Conservation (phyloP, 2,888 invertebrate genomes). For the Alsophila aescularia region DNA sequence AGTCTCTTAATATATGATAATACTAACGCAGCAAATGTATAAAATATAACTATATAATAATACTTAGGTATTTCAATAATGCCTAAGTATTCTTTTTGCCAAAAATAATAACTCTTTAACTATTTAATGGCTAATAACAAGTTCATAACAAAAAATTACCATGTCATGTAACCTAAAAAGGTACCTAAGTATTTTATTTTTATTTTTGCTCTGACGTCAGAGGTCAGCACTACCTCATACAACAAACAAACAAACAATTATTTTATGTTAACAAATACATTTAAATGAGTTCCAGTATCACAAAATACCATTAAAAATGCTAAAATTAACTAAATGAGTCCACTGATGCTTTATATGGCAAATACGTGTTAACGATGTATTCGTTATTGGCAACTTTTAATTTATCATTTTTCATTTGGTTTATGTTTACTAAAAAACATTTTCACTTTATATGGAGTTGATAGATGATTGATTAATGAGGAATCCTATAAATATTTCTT, state of each 20-base stretch:
- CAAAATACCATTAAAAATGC: neutral
- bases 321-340: slow-evolving; percentile 4
- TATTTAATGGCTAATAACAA: neutral
- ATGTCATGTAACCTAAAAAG: neutral
- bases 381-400: neutral
- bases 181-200: too few species aligned
- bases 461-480: too few species aligned
- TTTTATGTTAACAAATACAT: neutral
- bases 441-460: neutral
- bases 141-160: neutral
- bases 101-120: neutral
- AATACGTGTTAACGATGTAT: neutral
- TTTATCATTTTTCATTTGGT: neutral
- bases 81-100: too few species aligned
- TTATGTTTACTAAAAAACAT: neutral
- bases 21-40: too few species aligned
- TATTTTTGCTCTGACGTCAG: too few species aligned
- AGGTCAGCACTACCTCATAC: too few species aligned
- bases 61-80: too few species aligned
- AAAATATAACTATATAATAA: too few species aligned
- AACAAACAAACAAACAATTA: too few species aligned
- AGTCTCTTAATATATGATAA: too few species aligned
- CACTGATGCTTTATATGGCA: slow-evolving; percentile 6
- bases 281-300: neutral
- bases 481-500: too few species aligned